Evolutionary conservation across 2,888 invertebrate genomes (phyloP), one percentile per base, ranked within the genome.

Genomic region (Xestia xanthographa): DNA sequence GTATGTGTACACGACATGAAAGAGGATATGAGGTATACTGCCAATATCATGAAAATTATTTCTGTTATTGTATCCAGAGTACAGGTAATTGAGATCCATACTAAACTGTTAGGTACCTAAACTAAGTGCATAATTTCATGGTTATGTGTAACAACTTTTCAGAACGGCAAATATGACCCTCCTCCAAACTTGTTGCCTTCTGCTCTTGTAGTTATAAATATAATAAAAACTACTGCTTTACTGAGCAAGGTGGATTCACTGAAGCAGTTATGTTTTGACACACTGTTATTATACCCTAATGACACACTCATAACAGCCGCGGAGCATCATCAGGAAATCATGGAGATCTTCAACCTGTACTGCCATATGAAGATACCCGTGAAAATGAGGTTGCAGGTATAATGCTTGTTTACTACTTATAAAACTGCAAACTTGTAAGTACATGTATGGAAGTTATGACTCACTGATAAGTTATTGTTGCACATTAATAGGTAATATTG

Each of bases 261-360:
- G 48, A 92, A 92, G 80, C 76, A 69, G 29, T 72, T 93, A 50
- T 92, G 91, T 67, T 92, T 92, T 78, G 91, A 94, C 12, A 92
- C 91, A 29, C 77, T 95, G 3, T 53, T 90, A n/a, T 87, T 85
- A n/a, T 94, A 91, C 77, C 94, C 96, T 48, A 87, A 91, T 71
- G 84, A 91, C 56, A 89, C 88, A 34, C 85, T 94, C 4, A 79
- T 88, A 53, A 82, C 83, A 22, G 67, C 92, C 12, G 89, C 86
- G 4, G 84, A 83, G 11, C 72, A 87, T 58, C 77, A 85, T 63
- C 66, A 80, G 45, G 89, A 91, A 71, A 68, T 95, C 6, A 83
- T 92, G 68, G 91, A 93, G 79, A 75, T 93, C 29, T 85, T 93
- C 41, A 83, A 88, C 68, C 75, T 90, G n/a, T 92, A 91, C 76